Evolutionary conservation across 2,797 vertebrate species (phyloP).

Genomic region (Amblyraja radiata): DNA sequence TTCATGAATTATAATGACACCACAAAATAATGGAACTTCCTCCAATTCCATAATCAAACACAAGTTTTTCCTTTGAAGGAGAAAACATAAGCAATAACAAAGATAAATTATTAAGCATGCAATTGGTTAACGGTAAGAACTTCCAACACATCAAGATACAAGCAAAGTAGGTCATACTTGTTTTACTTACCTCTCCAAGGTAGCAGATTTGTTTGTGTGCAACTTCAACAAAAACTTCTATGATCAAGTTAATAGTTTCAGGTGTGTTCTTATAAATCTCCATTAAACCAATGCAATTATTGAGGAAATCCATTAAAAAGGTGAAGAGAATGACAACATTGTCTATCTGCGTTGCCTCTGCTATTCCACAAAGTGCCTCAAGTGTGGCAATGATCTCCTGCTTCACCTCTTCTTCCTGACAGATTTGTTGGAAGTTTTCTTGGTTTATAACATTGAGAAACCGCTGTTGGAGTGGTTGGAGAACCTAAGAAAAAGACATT

Average conservation of each 20-base stretch:
- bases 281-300: slow-evolving; percentile 96
- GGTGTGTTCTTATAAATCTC: slow-evolving; percentile 97
- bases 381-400: slow-evolving; percentile 87
- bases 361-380: slow-evolving; percentile 93
- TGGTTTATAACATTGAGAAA: slow-evolving; percentile 97
- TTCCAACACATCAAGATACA: neutral
- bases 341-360: slow-evolving; percentile 97
- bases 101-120: neutral
- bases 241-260: slow-evolving; percentile 96
- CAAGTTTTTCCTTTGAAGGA: neutral
- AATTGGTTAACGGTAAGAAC: neutral
- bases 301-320: slow-evolving; percentile 96
- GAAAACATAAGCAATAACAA: neutral
- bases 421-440: slow-evolving; percentile 94
- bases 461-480: slow-evolving; percentile 91
- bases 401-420: slow-evolving; percentile 89
- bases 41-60: neutral
- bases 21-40: neutral
- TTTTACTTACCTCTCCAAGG: slow-evolving; percentile 81
- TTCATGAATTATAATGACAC: neutral
- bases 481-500: slow-evolving; percentile 62
- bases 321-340: slow-evolving; percentile 92
- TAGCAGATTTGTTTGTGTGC: slow-evolving; percentile 99
- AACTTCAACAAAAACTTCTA: slow-evolving; percentile 98
- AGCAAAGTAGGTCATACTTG: neutral